Conservation (phyloP, 2,797 vertebrate genomes). For the Pipistrellus pygmaeus region DNA sequence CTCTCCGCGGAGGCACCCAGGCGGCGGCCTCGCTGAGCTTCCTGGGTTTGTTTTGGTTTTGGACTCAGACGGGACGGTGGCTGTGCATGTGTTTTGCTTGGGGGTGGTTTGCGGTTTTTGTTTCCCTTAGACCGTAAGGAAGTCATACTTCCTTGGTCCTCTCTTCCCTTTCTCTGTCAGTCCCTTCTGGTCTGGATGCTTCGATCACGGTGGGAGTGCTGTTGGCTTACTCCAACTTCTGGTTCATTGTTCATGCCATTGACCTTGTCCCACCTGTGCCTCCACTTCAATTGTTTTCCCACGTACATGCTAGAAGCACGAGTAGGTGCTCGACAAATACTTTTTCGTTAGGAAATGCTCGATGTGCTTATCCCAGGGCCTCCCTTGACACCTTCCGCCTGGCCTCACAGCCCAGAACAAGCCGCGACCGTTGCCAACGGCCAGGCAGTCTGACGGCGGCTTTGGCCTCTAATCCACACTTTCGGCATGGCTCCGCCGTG, state of each 20-base stretch:
- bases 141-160: not conserved
- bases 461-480: not conserved
- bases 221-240: not conserved
- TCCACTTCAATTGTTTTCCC: not conserved
- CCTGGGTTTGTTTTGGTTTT: not conserved
- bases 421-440: not conserved
- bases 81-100: not conserved
- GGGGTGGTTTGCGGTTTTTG: not conserved
- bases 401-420: not conserved
- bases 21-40: accelerated
- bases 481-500: not conserved
- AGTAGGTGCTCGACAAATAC: not conserved
- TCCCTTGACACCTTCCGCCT: not conserved
- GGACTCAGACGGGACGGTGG: not conserved
- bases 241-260: not conserved
- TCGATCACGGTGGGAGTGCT: not conserved
- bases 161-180: not conserved
- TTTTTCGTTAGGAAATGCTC: not conserved
- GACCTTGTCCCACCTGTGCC: not conserved
- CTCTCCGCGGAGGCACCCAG: not conserved
- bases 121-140: not conserved
- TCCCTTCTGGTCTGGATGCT: not conserved
- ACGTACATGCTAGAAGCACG: not conserved
- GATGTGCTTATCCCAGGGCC: not conserved
- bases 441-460: not conserved